Percentiles rank a stretch among this genome's conserved stretches.
Evolutionary conservation across 2,888 invertebrate species (phyloP).

Genomic region (Sinhomidia bicolor): DNA sequence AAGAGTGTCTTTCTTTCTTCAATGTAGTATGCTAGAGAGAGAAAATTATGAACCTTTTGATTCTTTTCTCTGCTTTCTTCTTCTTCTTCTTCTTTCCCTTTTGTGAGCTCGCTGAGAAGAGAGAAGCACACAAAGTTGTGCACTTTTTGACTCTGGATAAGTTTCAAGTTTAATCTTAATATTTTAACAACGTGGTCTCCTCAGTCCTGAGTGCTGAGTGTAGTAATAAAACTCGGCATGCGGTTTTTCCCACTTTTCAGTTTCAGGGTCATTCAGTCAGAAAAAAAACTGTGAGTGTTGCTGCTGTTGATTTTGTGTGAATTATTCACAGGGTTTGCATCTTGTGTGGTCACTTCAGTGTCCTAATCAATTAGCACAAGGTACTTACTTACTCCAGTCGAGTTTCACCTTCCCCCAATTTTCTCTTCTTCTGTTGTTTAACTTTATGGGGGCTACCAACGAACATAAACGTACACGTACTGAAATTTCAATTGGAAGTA

Average conservation of each 20-base stretch:
- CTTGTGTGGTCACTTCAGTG: background rate
- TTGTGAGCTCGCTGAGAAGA: background rate
- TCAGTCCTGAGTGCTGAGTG: background rate
- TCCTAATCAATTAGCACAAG: slow-evolving; percentile 30
- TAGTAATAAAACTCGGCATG: background rate
- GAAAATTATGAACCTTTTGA: slow-evolving; percentile 4
- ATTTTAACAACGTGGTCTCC: background rate
- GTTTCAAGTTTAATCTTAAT: slow-evolving; percentile 36
- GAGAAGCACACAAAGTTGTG: slow-evolving; percentile 5
- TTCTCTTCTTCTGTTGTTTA: too few species aligned
- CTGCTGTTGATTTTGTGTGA: slow-evolving; percentile 5
- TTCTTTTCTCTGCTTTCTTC: background rate
- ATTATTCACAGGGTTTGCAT: slow-evolving; percentile 7
- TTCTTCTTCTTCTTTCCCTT: background rate
- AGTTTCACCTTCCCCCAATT: slow-evolving; percentile 36
- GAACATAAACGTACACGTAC: too few species aligned
- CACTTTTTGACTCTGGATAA: slow-evolving; percentile 7
- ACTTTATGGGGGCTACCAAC: too few species aligned
- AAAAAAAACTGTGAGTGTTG: too few species aligned
- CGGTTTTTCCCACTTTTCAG: slow-evolving; percentile 5
- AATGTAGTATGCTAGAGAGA: too few species aligned
- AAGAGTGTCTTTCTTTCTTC: too few species aligned
- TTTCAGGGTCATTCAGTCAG: slow-evolving; percentile 33
- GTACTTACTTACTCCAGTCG: background rate
- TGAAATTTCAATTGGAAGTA: too few species aligned